phyloP scores from a whole-genome alignment of 37 sponge, comb jelly and placozoan genomes.

The Aphrocallistes beatrix region DNA sequence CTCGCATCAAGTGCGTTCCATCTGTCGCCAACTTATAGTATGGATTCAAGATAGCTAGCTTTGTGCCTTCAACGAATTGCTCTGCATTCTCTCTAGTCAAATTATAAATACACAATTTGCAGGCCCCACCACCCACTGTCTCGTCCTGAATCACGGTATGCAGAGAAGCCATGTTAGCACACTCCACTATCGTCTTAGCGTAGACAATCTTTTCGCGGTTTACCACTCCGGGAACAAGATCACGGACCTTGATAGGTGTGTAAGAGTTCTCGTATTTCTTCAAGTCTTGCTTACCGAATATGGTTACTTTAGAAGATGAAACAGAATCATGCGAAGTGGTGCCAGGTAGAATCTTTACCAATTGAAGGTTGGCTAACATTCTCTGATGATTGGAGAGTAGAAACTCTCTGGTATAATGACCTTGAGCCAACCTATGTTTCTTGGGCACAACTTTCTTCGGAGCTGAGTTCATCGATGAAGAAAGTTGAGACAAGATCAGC shows the following conservation, averaged over 20 bases:
- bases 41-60: neutral
- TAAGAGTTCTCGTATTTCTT: neutral
- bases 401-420: neutral
- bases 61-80: neutral
- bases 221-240: neutral
- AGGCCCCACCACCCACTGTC: neutral
- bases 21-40: neutral
- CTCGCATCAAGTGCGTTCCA: neutral
- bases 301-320: neutral
- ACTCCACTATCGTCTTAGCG: neutral
- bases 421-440: neutral
- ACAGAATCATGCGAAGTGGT: neutral
- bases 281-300: neutral
- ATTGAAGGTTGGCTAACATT: neutral
- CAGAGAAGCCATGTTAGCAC: neutral
- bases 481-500: too few species aligned
- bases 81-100: neutral
- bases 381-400: neutral
- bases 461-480: neutral
- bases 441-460: neutral
- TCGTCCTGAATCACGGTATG: neutral
- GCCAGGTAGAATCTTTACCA: neutral
- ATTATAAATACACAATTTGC: neutral
- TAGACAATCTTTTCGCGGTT: neutral
- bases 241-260: neutral